phyloP scores from a whole-genome alignment of 1,140 invertebrate genomes.

The Leptinotarsa defecta region DNA sequence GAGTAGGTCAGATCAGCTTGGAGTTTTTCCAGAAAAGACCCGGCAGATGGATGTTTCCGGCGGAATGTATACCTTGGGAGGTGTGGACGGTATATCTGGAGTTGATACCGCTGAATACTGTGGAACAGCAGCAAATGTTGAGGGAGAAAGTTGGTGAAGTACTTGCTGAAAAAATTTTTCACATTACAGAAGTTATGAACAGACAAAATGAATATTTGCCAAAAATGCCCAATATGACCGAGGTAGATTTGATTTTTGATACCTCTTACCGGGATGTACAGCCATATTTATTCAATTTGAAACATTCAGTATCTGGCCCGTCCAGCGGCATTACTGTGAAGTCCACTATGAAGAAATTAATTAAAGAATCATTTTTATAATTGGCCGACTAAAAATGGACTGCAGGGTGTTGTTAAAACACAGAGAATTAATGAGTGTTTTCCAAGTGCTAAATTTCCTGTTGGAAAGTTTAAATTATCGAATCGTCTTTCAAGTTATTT shows the following conservation, averaged over 20 bases:
- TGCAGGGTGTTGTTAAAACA: neutral
- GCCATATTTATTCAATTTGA: slow-evolving; percentile 91
- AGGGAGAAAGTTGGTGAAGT: slow-evolving; percentile 90
- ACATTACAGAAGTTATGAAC: slow-evolving; percentile 94
- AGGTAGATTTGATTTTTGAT: slow-evolving; percentile 93
- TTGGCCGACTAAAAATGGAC: slow-evolving; percentile 62
- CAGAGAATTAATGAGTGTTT: no score
- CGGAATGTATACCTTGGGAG: slow-evolving; percentile 94
- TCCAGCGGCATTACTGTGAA: slow-evolving; percentile 75
- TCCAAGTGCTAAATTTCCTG: no score
- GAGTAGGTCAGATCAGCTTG: slow-evolving; percentile 85
- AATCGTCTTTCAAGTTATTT: no score
- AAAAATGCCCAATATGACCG: slow-evolving; percentile 90
- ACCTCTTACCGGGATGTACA: slow-evolving; percentile 90
- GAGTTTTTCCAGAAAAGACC: slow-evolving; percentile 95
- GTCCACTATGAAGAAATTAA: slow-evolving; percentile 87
- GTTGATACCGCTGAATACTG: slow-evolving; percentile 81
- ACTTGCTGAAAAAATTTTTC: slow-evolving; percentile 89
- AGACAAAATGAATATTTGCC: slow-evolving; percentile 88
- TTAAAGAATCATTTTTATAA: slow-evolving; percentile 76
- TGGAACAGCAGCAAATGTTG: slow-evolving; percentile 85
- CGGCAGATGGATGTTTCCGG: slow-evolving; percentile 83
- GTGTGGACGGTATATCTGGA: slow-evolving; percentile 94
- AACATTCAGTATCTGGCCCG: slow-evolving; percentile 74
- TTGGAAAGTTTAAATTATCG: no score